A percentile compares a stretch with the other conserved stretches of the same genome.
Evolutionary conservation across 2,888 invertebrate species (phyloP).

Genomic region (Hirtodrosophila cameraria): DNA sequence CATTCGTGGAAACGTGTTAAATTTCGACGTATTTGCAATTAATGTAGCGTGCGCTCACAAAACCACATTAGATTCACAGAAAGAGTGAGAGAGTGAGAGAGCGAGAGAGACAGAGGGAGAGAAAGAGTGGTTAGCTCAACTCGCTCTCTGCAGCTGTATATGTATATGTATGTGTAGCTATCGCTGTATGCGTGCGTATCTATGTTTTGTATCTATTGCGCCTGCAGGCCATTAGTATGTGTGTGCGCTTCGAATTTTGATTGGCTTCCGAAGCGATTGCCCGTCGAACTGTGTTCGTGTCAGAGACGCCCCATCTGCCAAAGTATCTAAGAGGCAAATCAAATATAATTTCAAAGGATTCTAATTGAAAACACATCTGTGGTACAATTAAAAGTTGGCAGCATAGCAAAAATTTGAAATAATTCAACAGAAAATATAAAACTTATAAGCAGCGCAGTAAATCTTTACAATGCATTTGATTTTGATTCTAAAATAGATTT

Average conservation of each 20-base stretch:
- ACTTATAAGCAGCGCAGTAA: no score
- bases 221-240: constrained; percentile 39
- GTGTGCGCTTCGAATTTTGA: constrained; percentile 79
- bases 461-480: no score
- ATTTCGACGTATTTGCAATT: constrained; percentile 70
- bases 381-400: no score
- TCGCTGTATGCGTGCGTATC: constrained; percentile 37
- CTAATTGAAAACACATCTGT: no score
- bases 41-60: constrained; percentile 51
- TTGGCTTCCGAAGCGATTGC: constrained; percentile 79
- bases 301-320: constrained; percentile 48
- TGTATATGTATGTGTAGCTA: constrained; percentile 9
- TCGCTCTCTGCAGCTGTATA: constrained; percentile 10
- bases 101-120: no score
- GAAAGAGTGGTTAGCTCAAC: constrained; percentile 37
- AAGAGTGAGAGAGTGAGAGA: no score
- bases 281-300: constrained; percentile 36
- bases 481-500: no score
- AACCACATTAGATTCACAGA: constrained; percentile 60
- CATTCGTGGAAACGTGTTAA: constrained; percentile 58
- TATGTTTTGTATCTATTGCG: constrained; percentile 51
- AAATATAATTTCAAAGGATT: neutral
- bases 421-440: no score
- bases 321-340: constrained; percentile 16
- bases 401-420: no score